Evolutionary conservation across 2,113 vertebrate genomes (phyloP).

Genomic region (Globicephala melas): DNA sequence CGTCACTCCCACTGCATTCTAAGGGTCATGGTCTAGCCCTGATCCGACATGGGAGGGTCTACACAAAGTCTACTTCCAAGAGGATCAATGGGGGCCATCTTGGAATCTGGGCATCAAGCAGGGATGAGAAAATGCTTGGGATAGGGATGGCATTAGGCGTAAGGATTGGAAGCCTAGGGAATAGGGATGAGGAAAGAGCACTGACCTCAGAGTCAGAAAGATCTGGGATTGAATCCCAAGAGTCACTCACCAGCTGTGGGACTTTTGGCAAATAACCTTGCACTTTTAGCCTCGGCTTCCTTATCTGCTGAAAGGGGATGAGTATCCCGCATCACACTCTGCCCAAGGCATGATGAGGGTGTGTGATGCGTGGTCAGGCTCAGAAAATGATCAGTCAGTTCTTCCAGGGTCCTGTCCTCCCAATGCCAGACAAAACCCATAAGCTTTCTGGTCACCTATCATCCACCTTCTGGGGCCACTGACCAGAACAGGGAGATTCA

Average conservation of each 20-base stretch:
- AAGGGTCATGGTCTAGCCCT: background rate
- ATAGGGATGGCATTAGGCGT: background rate
- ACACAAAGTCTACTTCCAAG: background rate
- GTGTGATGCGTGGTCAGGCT: background rate
- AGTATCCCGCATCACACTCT: rapidly evolving
- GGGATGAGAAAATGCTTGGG: background rate
- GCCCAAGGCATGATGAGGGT: background rate
- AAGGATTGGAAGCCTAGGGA: background rate
- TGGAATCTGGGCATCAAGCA: background rate
- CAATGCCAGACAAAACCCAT: background rate
- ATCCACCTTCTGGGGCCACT: background rate
- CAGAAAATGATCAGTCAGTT: background rate
- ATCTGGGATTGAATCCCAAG: background rate
- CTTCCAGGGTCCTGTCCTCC: background rate
- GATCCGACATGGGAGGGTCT: background rate
- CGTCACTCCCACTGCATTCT: rapidly evolving
- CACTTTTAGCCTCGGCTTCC: background rate
- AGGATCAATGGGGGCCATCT: rapidly evolving
- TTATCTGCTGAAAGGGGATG: background rate
- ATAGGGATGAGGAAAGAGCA: background rate
- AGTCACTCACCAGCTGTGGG: background rate
- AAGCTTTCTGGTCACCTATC: background rate
- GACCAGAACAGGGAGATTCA: background rate
- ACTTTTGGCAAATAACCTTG: background rate
- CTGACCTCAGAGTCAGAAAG: background rate